Evolutionary conservation across 1,140 invertebrate genomes (phyloP), one percentile per base, ranked within the genome.

Genomic region (Macrobrachium nipponense): DNA sequence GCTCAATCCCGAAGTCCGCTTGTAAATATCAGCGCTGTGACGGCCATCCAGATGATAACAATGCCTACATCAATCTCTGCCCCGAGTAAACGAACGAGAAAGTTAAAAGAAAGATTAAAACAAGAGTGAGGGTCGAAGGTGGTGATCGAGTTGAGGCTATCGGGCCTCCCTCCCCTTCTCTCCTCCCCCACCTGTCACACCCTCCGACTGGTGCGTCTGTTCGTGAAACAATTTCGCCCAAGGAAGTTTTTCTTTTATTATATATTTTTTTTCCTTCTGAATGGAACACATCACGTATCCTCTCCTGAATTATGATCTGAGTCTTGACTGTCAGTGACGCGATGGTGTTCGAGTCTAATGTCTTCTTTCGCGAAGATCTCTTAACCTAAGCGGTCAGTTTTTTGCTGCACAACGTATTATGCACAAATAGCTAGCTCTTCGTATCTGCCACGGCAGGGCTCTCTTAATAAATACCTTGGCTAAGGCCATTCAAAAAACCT

Each of bases 201-300:
- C 72, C 72, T 44, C 43, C 73, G 44, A 36, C 1, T 36, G 27
- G 27, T 36, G 27, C 4, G 27, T 51, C 75, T 77, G 66, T 62
- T 77, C 59, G 72, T 78, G 72, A 76, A 44, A 58, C 75, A 61
- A 44, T 44, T 73, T 77, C 73, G 72, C 68, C 76, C 76, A 72
- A 58, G 68, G 60, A 72, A 27, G 59, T 58, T 43, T 61, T 61
- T 36, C 27, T 36, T 36, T 36, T 36, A 36, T 62, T 27, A 20
- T 27, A 62, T 79, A 51, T 10, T 51, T 51, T 51, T 51, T 51
- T 51, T 12, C 5, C 51, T 51, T 6, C 12, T 51, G 7, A 51
- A 51, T 51, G 51, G 51, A 51, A 51, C 51, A 51, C 51, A 51
- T 51, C 51, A 51, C 51, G 51, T 51, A 51, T 51, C 51, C 51